Percentiles rank a stretch among this genome's conserved stretches.
phyloP scores from a whole-genome alignment of 2,113 vertebrate species.

The Dissostichus mawsoni region DNA sequence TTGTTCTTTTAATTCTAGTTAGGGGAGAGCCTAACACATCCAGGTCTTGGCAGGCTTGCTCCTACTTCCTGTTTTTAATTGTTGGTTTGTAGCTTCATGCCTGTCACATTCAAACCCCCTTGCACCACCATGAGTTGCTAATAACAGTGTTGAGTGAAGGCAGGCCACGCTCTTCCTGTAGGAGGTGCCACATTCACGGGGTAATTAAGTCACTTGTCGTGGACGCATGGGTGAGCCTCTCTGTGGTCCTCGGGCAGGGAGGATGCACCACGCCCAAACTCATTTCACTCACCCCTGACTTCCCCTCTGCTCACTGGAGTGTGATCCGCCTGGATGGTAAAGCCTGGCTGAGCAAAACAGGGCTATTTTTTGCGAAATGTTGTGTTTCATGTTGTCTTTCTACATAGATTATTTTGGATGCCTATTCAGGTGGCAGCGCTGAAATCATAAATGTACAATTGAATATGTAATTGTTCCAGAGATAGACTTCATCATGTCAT shows the following conservation, averaged over 20 bases:
- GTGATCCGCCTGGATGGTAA: not conserved
- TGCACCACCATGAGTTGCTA: slow-evolving; percentile 33
- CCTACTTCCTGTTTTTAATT: slow-evolving; percentile 59
- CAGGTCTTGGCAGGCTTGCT: slow-evolving; percentile 5
- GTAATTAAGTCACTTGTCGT: slow-evolving; percentile 65
- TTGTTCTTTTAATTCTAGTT: not conserved
- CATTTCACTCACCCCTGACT: not conserved
- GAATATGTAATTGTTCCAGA: slow-evolving; percentile 26
- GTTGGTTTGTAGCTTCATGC: slow-evolving; percentile 40
- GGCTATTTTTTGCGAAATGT: slow-evolving; percentile 1
- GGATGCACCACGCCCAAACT: slow-evolving; percentile 2
- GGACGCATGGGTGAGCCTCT: slow-evolving; percentile 8
- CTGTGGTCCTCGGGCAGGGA: not conserved
- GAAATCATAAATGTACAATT: not conserved
- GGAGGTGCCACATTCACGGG: slow-evolving; percentile 33
- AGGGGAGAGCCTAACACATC: not conserved
- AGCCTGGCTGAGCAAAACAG: not conserved
- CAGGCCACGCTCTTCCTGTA: slow-evolving; percentile 14
- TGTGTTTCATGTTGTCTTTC: slow-evolving; percentile 6
- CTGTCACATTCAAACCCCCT: slow-evolving; percentile 22
- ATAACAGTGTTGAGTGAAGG: slow-evolving; percentile 47
- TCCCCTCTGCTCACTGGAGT: not conserved
- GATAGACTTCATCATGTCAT: not conserved
- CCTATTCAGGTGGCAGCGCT: not conserved
- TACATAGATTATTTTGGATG: not conserved